These are phyloP conservation scores for Camelus dromedarius DNA, from an alignment of 2,113 vertebrate genomes.

Conservation along the genomic window DNA sequence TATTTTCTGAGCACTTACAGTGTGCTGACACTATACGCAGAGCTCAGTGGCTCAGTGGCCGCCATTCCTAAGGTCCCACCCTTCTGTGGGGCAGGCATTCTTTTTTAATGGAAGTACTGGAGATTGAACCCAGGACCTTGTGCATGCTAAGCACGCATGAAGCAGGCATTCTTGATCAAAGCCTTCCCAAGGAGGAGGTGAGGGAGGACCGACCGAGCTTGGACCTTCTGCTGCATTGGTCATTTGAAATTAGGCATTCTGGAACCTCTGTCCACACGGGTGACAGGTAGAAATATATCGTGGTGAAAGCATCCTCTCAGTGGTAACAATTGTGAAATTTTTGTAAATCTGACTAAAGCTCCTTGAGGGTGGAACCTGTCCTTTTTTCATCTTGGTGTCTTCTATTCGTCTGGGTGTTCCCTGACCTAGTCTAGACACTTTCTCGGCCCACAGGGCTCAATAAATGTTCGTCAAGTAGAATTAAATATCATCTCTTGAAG, in stretches of 20 bases:
- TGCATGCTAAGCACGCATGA: background rate
- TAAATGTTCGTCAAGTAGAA: background rate
- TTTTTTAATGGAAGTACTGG: too few species aligned
- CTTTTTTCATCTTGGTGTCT: background rate
- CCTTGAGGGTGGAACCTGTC: background rate
- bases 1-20: background rate
- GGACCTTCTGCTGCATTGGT: background rate
- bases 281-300: background rate
- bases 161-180: background rate
- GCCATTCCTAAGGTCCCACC: background rate
- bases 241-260: background rate
- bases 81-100: background rate
- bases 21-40: background rate
- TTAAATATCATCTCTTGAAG: conserved; percentile 17
- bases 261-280: background rate
- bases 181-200: background rate
- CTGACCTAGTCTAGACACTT: background rate
- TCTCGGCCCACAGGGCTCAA: background rate
- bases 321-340: background rate
- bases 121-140: too few species aligned
- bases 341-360: background rate
- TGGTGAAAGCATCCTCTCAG: background rate
- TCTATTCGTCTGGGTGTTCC: background rate
- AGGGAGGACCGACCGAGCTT: background rate
- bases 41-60: background rate